Conservation (phyloP, 2,113 vertebrate genomes). For the Anas platyrhynchos region DNA sequence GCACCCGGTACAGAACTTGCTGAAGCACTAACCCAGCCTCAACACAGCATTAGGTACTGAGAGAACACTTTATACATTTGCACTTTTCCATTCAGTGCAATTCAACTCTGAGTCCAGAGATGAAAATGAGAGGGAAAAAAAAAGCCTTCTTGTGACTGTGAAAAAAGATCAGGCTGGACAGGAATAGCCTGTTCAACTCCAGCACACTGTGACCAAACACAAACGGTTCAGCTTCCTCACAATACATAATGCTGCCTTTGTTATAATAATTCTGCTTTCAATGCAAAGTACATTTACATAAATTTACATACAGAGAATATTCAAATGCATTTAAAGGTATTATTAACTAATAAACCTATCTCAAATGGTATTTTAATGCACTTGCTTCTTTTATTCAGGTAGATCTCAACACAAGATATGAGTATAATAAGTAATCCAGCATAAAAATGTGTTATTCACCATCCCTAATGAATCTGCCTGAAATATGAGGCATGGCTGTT, state of each 20-base stretch:
- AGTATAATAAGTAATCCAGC: not conserved
- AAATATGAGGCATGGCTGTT: not conserved
- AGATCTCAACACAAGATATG: not conserved
- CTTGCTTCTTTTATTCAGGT: not conserved
- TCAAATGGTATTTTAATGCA: slow-evolving; percentile 16
- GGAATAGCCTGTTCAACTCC: not conserved
- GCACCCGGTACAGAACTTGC: not conserved
- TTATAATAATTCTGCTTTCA: not conserved
- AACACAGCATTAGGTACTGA: not conserved
- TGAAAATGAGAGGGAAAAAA: not conserved
- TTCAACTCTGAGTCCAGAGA: not conserved
- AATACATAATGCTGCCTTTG: not conserved
- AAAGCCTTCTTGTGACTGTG: not conserved
- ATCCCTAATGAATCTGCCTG: not conserved
- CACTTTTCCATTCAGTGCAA: not conserved
- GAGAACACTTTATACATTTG: not conserved
- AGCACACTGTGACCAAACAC: not conserved
- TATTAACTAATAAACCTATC: slow-evolving; percentile 34
- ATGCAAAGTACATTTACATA: not conserved
- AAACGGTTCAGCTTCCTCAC: not conserved
- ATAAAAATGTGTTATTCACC: not conserved
- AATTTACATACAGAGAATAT: slow-evolving; percentile 10
- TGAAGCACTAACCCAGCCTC: not conserved
- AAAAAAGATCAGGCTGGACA: not conserved
- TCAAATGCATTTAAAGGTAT: not conserved